A percentile compares a stretch with the other conserved stretches of the same genome.
These are phyloP conservation scores for Fistularia tabacaria DNA, from an alignment of 2,797 vertebrate species.

Conservation along the genomic window DNA sequence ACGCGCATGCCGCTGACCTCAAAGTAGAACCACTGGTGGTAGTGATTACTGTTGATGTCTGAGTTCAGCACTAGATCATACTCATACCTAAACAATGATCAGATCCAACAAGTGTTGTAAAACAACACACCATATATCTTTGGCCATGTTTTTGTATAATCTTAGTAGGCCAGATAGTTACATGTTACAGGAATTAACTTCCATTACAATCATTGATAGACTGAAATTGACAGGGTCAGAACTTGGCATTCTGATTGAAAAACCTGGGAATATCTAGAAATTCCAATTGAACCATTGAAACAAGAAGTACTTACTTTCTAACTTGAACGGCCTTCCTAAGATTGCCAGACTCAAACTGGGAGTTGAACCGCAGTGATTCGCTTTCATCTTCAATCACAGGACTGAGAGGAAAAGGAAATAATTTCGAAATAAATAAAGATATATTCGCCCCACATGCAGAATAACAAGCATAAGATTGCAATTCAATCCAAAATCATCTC, in stretches of 20 bases:
- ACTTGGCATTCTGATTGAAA: too few relatives aligned
- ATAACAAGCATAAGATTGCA: conserved; percentile 4
- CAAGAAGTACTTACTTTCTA: conserved; percentile 83
- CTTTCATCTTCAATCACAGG: conserved; percentile 82
- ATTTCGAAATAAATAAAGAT: background rate
- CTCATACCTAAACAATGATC: conserved; percentile 78
- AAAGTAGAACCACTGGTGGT: conserved; percentile 99
- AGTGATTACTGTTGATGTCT: conserved; percentile 98
- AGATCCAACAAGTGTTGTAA: background rate
- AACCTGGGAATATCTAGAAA: too few relatives aligned
- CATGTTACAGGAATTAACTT: background rate
- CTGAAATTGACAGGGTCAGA: too few relatives aligned
- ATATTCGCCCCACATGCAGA: conserved; percentile 4
- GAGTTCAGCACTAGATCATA: conserved; percentile 98
- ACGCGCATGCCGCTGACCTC: conserved; percentile 95
- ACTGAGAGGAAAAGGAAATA: conserved; percentile 68
- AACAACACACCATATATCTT: too few relatives aligned
- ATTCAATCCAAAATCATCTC: background rate
- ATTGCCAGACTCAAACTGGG: conserved; percentile 97
- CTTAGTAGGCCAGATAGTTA: background rate
- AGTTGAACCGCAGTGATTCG: conserved; percentile 94
- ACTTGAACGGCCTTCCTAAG: conserved; percentile 95
- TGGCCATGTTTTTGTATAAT: too few relatives aligned
- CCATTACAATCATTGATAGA: background rate
- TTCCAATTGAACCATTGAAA: too few relatives aligned